Evolutionary conservation across 2,797 vertebrate species (phyloP), one percentile per base, ranked within the genome.

Genomic region (Bovichtus variegatus): DNA sequence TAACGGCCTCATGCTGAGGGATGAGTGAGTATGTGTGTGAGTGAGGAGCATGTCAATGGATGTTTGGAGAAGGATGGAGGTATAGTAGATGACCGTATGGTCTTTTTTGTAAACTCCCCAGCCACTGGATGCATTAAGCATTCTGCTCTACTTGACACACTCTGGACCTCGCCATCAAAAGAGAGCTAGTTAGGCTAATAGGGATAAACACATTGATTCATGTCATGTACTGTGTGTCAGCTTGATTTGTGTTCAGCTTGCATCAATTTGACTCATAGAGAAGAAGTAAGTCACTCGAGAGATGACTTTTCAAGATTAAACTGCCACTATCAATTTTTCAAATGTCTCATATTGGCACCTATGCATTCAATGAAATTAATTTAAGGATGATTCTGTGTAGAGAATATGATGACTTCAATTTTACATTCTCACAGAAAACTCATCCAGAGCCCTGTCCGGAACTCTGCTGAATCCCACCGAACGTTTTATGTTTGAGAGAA

Each of bases 1-100:
- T 77, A 81, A 85, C 25, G 0, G 74, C 74, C 81, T 44, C 84
- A 70, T 66, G 63, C 72, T 82, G 78, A 9, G 73, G 27, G 34
- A 25, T 59, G 51, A 47, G 41, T 49, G 60, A 29, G 59, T 46
- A 12, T 41, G 57, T 59, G 65, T 50, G 58, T 41, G 50, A 21
- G 23, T 2, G 41, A 57, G 60, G 5, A 34, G 75, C 41, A 46
- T 76, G 60, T 46, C 44, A 59, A 50, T 71, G 62, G 43, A 57
- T 62, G 36, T 69, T 25, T 68, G 27, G 62, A 63, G 71, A 69
- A 68, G 44, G 59, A 72, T 63, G 67, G 66, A 66, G 59, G 63
- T 67, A 23, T 38, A 50, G 62, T 38, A 13, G 19, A 40, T n/a
- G 54, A 61, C 53, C 44, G 31, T 64, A 81, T 27, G 36, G 40